phyloP scores from a whole-genome alignment of 2,888 invertebrate genomes.

The Venusia cambrica region DNA sequence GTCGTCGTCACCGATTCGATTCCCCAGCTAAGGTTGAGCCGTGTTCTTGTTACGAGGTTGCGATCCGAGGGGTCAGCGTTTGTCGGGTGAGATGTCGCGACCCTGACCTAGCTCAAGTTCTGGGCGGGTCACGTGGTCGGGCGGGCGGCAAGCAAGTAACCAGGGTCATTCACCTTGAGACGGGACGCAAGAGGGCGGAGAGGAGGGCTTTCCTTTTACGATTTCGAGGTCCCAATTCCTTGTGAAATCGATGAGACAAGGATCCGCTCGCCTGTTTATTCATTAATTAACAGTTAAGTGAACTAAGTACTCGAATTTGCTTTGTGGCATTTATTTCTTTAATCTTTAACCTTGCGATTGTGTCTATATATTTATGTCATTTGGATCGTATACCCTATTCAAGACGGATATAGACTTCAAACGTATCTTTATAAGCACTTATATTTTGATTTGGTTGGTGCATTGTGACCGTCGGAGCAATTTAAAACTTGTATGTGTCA shows the following conservation, averaged over 20 bases:
- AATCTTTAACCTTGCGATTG: too few relatives aligned
- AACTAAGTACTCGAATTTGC: too few relatives aligned
- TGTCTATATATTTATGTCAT: too few relatives aligned
- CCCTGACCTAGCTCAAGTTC: conserved; percentile 77
- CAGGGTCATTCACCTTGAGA: conserved; percentile 76
- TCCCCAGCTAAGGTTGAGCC: conserved; percentile 47
- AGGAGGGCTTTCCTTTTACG: conserved; percentile 26
- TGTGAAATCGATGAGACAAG: conserved; percentile 1
- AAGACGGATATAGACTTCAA: too few relatives aligned
- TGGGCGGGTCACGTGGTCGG: conserved; percentile 74
- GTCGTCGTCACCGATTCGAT: conserved; percentile 21
- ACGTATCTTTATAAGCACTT: too few relatives aligned
- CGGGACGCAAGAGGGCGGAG: conserved; percentile 49
- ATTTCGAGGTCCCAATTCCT: conserved; percentile 10
- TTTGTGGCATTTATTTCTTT: too few relatives aligned
- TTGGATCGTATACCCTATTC: too few relatives aligned
- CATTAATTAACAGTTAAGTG: conserved; percentile 2
- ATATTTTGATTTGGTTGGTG: too few relatives aligned
- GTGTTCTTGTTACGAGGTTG: conserved; percentile 22
- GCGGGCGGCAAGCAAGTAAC: conserved; percentile 65
- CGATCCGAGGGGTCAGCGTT: conserved; percentile 43
- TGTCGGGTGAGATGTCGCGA: conserved; percentile 56
- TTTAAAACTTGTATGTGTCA: too few relatives aligned
- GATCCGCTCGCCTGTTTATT: conserved; percentile 3
- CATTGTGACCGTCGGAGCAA: too few relatives aligned